Evolutionary conservation across 2,113 vertebrate genomes (phyloP).

Genomic region (Barnardius zonarius): DNA sequence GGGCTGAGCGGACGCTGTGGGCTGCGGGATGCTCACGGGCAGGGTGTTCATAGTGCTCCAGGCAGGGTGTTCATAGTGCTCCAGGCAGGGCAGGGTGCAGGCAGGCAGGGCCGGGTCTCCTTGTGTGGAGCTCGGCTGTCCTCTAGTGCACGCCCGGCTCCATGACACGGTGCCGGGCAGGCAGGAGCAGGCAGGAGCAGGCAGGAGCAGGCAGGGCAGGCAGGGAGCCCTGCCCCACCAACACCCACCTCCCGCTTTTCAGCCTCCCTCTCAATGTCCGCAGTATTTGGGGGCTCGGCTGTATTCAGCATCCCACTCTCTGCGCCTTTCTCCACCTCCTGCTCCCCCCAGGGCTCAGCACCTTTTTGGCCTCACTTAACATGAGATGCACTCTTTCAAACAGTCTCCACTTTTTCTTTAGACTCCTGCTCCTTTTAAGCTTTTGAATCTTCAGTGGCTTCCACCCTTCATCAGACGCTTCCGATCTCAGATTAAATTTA

Average conservation of each 20-base stretch:
- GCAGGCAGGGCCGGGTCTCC: neutral
- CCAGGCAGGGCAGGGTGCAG: neutral
- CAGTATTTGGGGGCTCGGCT: rapidly evolving
- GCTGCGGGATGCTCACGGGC: neutral
- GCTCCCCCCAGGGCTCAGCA: rapidly evolving
- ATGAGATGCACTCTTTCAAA: too few species aligned
- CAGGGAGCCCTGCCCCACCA: too few species aligned
- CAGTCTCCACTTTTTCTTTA: neutral
- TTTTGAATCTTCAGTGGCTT: rapidly evolving
- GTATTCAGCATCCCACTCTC: neutral
- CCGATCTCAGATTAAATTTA: neutral
- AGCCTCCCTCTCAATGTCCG: neutral
- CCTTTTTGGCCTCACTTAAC: neutral
- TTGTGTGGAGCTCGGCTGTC: conserved; percentile 44
- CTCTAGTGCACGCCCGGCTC: conserved; percentile 25
- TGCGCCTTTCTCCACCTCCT: rapidly evolving
- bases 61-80: neutral
- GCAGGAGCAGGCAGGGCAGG: too few species aligned
- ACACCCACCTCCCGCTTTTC: neutral
- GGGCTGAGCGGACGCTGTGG: neutral
- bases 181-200: neutral
- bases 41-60: too few species aligned
- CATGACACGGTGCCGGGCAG: neutral
- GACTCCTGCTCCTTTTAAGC: neutral
- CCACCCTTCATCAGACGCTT: neutral